Base-by-base conservation (phyloP, 2,113 vertebrate genomes). In the Lepus timidus region DNA sequence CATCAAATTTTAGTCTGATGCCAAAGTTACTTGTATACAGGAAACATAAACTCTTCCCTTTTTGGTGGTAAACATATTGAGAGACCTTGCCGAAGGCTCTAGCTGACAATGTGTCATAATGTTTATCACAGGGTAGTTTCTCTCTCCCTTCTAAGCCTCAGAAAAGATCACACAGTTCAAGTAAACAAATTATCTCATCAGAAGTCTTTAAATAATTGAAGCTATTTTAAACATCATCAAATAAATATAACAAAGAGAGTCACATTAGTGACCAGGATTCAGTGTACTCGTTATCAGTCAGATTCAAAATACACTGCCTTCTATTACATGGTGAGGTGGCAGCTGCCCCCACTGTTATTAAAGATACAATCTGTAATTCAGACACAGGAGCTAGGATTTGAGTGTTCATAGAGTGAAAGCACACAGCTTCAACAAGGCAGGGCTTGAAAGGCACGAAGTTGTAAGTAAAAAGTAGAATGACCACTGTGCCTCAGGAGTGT, bases 1-100 rank as follows among this genome's bases (percentile, higher is more conserved):
- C 52, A 83, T 62, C 2, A 86, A 93, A 83, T 68, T 44, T 58
- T 86, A 91, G 65, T 74, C 25, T 87, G 5, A 12, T 93, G 19
- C 65, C 23, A 89, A 80, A 33, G 87, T 93, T 52, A 49, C 1
- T 39, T 9, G 71, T 80, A 65, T 67, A 0, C 3, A 88, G 17
- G 6, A 75, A 84, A 5, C 29, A 52, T 5, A 91, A 62, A 71
- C 3, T 82, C 9, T n/a, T 79, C 17, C 89, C 81, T 33, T 23
- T 52, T 61, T 27, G 4, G 13, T 23, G 73, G 29, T 23, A 55
- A 87, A n/a, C 82, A 6, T 73, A 31, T 84, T 85, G 16, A 96
- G 62, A 76, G 39, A 68, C 0, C 11, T 75, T 62, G 10, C 49
- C 36, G n/a, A 6, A 25, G 62, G 75, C 20, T 39, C 58, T 71